These are phyloP conservation scores for Ceratotherium simum DNA, from an alignment of 2,113 vertebrate species.

Conservation along the genomic window DNA sequence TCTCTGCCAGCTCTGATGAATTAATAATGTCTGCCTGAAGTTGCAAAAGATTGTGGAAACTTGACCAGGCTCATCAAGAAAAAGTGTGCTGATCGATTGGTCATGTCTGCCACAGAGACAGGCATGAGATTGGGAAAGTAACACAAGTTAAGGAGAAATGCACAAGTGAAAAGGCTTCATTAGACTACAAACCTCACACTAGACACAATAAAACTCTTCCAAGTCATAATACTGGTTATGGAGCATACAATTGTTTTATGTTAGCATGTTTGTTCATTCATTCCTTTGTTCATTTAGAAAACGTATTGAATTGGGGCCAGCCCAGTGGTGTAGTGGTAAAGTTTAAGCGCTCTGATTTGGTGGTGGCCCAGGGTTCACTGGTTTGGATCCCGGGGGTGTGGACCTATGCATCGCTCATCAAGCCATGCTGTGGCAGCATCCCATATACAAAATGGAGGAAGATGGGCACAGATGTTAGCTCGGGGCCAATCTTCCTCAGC, in stretches of 20 bases:
- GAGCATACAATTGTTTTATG: background rate
- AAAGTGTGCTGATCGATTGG: background rate
- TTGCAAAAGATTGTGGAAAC: background rate
- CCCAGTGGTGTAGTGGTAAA: too few relatives aligned
- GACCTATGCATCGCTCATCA: too few relatives aligned
- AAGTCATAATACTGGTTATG: background rate
- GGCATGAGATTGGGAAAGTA: background rate
- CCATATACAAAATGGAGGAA: too few relatives aligned
- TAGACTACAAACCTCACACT: background rate
- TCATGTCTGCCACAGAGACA: background rate
- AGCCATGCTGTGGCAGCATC: too few relatives aligned
- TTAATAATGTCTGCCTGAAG: background rate
- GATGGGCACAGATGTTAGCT: too few relatives aligned
- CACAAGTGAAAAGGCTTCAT: background rate
- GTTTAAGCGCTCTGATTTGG: too few relatives aligned
- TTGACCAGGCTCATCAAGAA: background rate
- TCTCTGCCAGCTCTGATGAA: background rate
- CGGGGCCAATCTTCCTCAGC: too few relatives aligned
- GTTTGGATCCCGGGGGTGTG: too few relatives aligned
- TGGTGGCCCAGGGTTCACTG: too few relatives aligned
- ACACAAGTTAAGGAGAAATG: background rate
- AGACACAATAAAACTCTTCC: background rate
- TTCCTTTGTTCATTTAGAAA: background rate
- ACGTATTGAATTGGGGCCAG: too few relatives aligned
- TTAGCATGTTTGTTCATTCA: background rate